phyloP scores from a whole-genome alignment of 1,140 invertebrate species.

The Heliconius hewitsoni region DNA sequence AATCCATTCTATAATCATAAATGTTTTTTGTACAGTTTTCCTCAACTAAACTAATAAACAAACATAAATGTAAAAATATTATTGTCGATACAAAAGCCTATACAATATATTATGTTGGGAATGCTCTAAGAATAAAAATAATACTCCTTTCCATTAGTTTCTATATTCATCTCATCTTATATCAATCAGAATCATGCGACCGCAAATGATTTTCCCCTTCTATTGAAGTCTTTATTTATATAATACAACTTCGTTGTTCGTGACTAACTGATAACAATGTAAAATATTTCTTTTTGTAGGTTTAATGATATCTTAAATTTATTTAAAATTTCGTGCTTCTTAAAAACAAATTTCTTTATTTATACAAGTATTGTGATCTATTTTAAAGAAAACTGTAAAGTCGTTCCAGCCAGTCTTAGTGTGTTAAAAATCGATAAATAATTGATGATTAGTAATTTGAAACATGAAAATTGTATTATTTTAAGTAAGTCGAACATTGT shows the following conservation, averaged over 20 bases:
- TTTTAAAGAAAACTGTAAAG: no score
- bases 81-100: no score
- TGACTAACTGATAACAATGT: not conserved
- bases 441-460: no score
- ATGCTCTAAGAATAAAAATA: not conserved
- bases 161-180: not conserved
- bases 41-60: no score
- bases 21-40: no score
- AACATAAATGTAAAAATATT: no score
- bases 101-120: no score
- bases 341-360: not conserved
- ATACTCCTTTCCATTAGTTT: not conserved
- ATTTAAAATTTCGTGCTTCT: not conserved
- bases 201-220: slow-evolving; percentile 7
- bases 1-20: no score
- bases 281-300: not conserved
- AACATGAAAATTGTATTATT: no score
- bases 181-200: slow-evolving; percentile 5
- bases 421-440: no score
- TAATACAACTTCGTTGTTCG: not conserved
- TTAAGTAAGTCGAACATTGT: no score
- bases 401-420: no score
- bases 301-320: not conserved
- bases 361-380: not conserved
- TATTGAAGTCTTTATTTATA: slow-evolving; percentile 3